phyloP scores from a whole-genome alignment of 1,140 invertebrate genomes.

The Dryas iulia region DNA sequence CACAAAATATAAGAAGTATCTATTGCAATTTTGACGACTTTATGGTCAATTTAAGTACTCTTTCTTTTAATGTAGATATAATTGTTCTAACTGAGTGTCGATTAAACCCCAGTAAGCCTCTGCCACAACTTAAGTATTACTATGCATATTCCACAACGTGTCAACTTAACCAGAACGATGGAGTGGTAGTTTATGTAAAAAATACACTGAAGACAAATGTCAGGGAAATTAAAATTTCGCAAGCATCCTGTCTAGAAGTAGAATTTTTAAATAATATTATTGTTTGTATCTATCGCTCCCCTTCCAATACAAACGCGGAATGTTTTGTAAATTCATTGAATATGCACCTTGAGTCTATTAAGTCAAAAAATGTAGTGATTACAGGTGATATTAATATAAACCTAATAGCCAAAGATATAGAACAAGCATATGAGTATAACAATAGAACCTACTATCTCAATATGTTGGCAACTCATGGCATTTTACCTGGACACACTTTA shows the following conservation, averaged over 20 bases:
- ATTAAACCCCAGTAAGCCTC: too few species aligned
- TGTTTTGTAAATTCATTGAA: not conserved
- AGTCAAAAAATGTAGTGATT: slow-evolving; percentile 11
- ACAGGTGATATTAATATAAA: slow-evolving; percentile 42
- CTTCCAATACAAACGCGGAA: slow-evolving; percentile 15
- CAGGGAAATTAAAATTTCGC: slow-evolving; percentile 22
- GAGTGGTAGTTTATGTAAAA: too few species aligned
- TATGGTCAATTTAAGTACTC: too few species aligned
- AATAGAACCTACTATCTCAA: slow-evolving; percentile 38
- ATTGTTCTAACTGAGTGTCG: too few species aligned
- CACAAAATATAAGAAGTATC: too few species aligned
- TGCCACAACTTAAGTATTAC: too few species aligned
- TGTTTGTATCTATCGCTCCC: slow-evolving; percentile 25
- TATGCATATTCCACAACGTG: too few species aligned
- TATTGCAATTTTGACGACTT: too few species aligned
- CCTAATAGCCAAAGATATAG: slow-evolving; percentile 15
- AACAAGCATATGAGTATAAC: slow-evolving; percentile 20
- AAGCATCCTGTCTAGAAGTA: slow-evolving; percentile 24
- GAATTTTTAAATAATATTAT: slow-evolving; percentile 8
- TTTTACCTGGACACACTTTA: slow-evolving; percentile 16
- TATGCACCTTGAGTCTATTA: not conserved
- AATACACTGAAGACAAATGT: too few species aligned
- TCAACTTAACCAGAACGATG: not conserved
- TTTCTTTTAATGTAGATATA: too few species aligned
- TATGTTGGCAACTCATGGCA: slow-evolving; percentile 27